Evolutionary conservation across 2,113 vertebrate species (phyloP).

Genomic region (Bufo gargarizans): DNA sequence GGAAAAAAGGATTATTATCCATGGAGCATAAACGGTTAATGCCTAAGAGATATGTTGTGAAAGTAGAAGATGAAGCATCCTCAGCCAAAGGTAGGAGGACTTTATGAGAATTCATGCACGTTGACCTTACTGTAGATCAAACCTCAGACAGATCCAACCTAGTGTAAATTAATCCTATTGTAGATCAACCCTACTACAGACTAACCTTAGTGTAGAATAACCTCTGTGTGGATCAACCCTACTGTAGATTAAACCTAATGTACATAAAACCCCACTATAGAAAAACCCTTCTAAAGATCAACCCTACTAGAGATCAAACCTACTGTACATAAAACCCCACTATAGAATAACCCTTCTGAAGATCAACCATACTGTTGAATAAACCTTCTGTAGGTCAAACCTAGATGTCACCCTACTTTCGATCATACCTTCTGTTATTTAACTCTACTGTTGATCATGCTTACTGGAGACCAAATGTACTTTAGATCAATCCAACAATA

Average conservation of each 20-base stretch:
- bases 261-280: neutral
- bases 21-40: slow-evolving; percentile 64
- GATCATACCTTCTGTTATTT: no score
- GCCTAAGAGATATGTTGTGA: slow-evolving; percentile 63
- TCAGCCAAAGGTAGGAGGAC: slow-evolving; percentile 67
- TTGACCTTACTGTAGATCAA: neutral
- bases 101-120: neutral
- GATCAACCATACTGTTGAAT: neutral
- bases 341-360: neutral
- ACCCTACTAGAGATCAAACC: neutral
- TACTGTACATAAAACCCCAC: neutral
- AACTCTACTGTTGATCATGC: no score
- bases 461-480: no score
- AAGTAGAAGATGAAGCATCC: slow-evolving; percentile 59
- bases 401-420: no score
- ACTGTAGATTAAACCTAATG: neutral
- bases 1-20: slow-evolving; percentile 29
- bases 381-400: no score
- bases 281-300: neutral
- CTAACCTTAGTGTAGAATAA: neutral
- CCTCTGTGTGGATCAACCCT: neutral
- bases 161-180: neutral
- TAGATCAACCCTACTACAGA: neutral
- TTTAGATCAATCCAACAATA: no score
- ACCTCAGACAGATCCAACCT: neutral